Evolutionary conservation across 2,797 vertebrate species (phyloP), one percentile per base, ranked within the genome.

Genomic region (Lepus townsendii): DNA sequence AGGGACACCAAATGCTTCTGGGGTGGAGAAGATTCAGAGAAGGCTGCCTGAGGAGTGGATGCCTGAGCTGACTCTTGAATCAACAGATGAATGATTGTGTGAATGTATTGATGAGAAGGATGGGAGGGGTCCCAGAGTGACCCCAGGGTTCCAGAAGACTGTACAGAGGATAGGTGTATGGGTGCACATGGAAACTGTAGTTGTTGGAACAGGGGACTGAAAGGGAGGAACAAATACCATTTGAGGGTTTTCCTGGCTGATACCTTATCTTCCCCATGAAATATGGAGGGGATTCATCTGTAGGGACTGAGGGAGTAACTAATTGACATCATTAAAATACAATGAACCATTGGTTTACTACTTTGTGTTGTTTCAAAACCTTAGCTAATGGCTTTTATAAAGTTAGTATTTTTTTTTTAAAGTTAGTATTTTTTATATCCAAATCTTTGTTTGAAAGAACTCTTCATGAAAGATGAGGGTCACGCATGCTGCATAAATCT

Each of bases 341-440:
- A 93, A 9, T 79, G 84, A 79, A 32, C 57, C 54, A 3, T 71
- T 85, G 62, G 38, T 78, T 87, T 14, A 50, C 93, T 84, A 82
- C 24, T 91, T 92, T 91, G 50, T 54, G 24, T 22, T 91, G 27
- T 85, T 93, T 85, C 52, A 88, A 89, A 95, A 82, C n/a, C 27
- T 89, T 79, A 95, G 42, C 71, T 91, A 89, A 93, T 87, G 54
- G 30, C 20, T 72, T 78, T 83, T 16, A 83, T 69, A 35, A 85
- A 89, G 30, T 82, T 83, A 38, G 68, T 62, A 35, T 78, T 27
- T 92, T 63, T 92, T 63, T 92, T 47, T 8, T 10, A 35, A 85
- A 89, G 30, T 82, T 83, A 57, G 68, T 66, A 35, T 78, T 27
- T 92, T 63, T 89, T 52, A 57, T 71, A 87, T 62, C 12, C 63